Base-by-base conservation (phyloP, 1,140 invertebrate genomes). In the Drosophila obscura region DNA sequence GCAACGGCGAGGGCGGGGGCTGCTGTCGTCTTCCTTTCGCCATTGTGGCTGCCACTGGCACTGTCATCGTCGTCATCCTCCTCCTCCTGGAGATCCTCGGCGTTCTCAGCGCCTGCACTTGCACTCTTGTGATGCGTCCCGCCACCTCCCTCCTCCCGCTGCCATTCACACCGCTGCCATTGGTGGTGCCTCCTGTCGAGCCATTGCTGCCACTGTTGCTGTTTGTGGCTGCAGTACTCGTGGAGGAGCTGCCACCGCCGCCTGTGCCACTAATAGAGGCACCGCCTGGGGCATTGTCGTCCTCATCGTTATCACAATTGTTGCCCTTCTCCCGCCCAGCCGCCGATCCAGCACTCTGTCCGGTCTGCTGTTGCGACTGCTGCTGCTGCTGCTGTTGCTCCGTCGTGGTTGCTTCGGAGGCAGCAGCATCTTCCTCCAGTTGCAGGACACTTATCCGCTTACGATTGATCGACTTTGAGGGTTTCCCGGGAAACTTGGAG, bases 401-500 rank as follows among this genome's bases (percentile, higher is more conserved):
- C 43, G 55, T 65, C 22, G 50, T 39, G 19, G 59, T 48, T 16
- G 39, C 51, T 41, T 35, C 16, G 11, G 49, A 41, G 15, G 62
- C 82, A 58, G 35, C 90, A 74, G 80, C 56, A 62, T 93, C 92
- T 80, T 93, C 92, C 73, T 93, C 93, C 76, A 93, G 92, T 80
- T 94, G 93, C 90, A 96, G 93, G 92, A 96, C 95, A 93, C 95
- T 96, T 91, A 96, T 94, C 93, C 95, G 94, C 92, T 95, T 96
- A 93, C 95, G 95, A 93, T 96, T 96, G 91, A 95, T 95, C 93
- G 95, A 95, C 94, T 96, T 96, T 76, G 95, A 94, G 92, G 96
- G 96, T 94, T 96, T 96, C 77, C 96, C 96, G 91, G 96, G 96
- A 94, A 96, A 96, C 94, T 96, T 96, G 92, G 95, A 92, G 63